Conservation (phyloP, 2,888 invertebrate species). For the Bellardia bayeri region DNA sequence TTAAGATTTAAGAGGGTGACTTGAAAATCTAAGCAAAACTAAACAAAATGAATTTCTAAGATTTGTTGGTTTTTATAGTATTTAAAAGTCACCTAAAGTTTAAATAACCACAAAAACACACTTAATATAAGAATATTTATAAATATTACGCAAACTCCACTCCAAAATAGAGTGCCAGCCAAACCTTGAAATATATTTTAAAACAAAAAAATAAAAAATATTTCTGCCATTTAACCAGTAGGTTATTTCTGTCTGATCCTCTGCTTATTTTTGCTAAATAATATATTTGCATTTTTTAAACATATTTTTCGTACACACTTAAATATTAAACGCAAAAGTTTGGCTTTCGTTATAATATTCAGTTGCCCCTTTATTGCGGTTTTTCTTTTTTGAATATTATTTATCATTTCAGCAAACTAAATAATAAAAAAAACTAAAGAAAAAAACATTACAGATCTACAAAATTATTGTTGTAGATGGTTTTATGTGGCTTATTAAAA, state of each 20-base stretch:
- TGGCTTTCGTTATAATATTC: too few relatives aligned
- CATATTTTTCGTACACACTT: background rate
- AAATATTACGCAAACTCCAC: background rate
- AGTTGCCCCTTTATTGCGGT: conserved; percentile 57
- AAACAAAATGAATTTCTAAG: too few relatives aligned
- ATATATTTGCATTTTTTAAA: background rate
- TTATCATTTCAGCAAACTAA: conserved; percentile 76
- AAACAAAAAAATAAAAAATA: background rate
- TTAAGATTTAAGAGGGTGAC: background rate
- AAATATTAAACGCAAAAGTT: background rate
- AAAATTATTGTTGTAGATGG: too few relatives aligned
- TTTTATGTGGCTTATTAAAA: conserved; percentile 57
- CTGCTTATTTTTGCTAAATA: background rate
- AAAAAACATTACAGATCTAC: conserved; percentile 19
- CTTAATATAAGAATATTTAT: background rate
- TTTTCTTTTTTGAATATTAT: conserved; percentile 77
- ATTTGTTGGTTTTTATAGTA: too few relatives aligned
- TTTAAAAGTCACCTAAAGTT: too few relatives aligned
- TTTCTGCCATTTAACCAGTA: background rate
- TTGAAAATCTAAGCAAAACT: too few relatives aligned
- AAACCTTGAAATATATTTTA: background rate
- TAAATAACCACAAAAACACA: too few relatives aligned
- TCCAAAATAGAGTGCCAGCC: background rate
- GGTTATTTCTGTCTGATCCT: background rate
- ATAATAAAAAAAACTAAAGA: background rate